Conservation (phyloP, 2,888 invertebrate species). For the Cylindroiulus punctatus region DNA sequence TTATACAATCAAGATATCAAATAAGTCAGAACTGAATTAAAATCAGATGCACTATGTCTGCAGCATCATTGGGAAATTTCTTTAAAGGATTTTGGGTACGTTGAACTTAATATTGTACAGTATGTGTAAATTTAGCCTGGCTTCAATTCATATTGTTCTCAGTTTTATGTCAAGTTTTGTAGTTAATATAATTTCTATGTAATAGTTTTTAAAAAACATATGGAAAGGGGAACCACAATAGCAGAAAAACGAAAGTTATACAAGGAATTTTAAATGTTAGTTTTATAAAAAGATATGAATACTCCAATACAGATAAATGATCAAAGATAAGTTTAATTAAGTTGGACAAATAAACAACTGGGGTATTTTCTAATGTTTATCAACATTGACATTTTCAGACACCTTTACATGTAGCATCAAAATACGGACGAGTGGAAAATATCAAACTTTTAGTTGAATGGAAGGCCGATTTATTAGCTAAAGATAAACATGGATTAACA, state of each 20-base stretch:
- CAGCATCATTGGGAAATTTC: slow-evolving; percentile 5
- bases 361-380: slow-evolving; percentile 60
- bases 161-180: too few relatives aligned
- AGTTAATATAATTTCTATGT: too few relatives aligned
- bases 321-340: too few relatives aligned
- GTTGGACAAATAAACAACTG: background rate
- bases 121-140: background rate
- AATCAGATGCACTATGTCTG: background rate
- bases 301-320: too few relatives aligned
- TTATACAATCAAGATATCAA: background rate
- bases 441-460: slow-evolving; percentile 74
- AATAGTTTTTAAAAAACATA: too few relatives aligned
- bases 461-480: slow-evolving; percentile 73
- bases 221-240: too few relatives aligned
- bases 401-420: slow-evolving; percentile 82
- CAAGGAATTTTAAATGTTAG: background rate
- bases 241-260: too few relatives aligned
- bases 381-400: slow-evolving; percentile 70
- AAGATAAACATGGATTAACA: slow-evolving; percentile 77
- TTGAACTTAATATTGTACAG: slow-evolving; percentile 8
- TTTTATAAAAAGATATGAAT: background rate
- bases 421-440: slow-evolving; percentile 80
- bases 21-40: background rate
- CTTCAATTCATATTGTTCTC: too few relatives aligned
- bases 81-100: slow-evolving; percentile 45